phyloP scores from a whole-genome alignment of 2,113 vertebrate species.

The Dissostichus mawsoni region DNA sequence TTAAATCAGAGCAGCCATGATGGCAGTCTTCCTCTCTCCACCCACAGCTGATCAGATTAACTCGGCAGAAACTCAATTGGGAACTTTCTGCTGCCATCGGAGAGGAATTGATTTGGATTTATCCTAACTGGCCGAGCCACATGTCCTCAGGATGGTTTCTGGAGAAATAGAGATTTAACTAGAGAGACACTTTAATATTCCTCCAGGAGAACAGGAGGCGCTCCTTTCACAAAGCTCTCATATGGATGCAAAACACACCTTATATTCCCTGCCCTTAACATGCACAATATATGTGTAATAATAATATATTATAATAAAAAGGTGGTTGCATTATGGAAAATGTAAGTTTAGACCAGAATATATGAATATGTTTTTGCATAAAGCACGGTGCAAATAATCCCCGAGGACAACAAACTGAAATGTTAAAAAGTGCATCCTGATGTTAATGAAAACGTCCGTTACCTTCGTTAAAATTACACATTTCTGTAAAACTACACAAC shows the following conservation, averaged over 20 bases:
- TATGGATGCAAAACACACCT: slow-evolving; percentile 5
- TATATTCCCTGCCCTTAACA: background rate
- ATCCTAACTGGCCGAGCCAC: slow-evolving; percentile 74
- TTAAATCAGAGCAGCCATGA: slow-evolving; percentile 82
- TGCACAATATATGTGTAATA: background rate
- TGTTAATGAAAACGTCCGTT: no score
- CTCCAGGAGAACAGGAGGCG: background rate
- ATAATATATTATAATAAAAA: background rate
- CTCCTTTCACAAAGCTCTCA: slow-evolving; percentile 17
- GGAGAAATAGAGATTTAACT: slow-evolving; percentile 39
- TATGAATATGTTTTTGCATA: no score
- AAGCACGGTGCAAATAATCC: no score
- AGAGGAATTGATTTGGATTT: slow-evolving; percentile 80
- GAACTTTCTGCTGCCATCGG: slow-evolving; percentile 68
- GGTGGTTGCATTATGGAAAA: no score
- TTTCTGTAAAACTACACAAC: no score
- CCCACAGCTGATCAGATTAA: slow-evolving; percentile 80
- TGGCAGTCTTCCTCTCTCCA: slow-evolving; percentile 79
- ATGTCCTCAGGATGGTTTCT: slow-evolving; percentile 64
- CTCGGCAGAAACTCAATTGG: slow-evolving; percentile 75
- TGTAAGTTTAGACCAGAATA: no score
- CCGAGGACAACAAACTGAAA: no score
- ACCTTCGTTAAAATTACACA: no score
- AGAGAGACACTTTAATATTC: slow-evolving; percentile 18
- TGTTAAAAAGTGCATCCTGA: no score